These are phyloP conservation scores for Hypomecis atomaria DNA, from an alignment of 2,888 invertebrate genomes.

Conservation along the genomic window DNA sequence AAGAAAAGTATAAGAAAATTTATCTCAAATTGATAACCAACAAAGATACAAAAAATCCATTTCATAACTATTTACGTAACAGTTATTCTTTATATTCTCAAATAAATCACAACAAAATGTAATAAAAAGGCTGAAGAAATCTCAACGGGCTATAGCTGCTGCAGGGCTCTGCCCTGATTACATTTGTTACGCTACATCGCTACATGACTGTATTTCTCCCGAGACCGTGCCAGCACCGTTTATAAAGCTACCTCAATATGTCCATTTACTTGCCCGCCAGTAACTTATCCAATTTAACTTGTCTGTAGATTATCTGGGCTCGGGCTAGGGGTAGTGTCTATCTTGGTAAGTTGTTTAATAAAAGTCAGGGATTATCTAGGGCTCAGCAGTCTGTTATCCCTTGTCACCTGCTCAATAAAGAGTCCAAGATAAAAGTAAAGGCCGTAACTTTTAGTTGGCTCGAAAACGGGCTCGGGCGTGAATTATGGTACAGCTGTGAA, in stretches of 20 bases:
- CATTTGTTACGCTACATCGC: constrained; percentile 42
- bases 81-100: constrained; percentile 11
- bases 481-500: constrained; percentile 28
- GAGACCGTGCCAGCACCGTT: constrained; percentile 46
- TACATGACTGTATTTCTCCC: constrained; percentile 52
- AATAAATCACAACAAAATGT: constrained; percentile 33
- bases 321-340: constrained; percentile 19
- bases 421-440: constrained; percentile 31
- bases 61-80: constrained; percentile 8
- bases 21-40: not conserved
- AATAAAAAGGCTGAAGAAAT: constrained; percentile 36
- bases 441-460: constrained; percentile 31
- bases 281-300: constrained; percentile 58
- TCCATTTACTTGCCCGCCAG: constrained; percentile 43
- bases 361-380: constrained; percentile 34
- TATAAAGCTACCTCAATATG: constrained; percentile 42
- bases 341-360: constrained; percentile 36
- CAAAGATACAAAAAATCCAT: constrained; percentile 4
- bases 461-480: constrained; percentile 20
- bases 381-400: constrained; percentile 32
- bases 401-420: constrained; percentile 37
- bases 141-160: constrained; percentile 31
- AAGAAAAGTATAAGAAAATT: too few relatives aligned
- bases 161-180: constrained; percentile 40
- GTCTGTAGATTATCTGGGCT: constrained; percentile 37